phyloP scores from a whole-genome alignment of 2,797 vertebrate genomes.

The Coendou prehensilis region DNA sequence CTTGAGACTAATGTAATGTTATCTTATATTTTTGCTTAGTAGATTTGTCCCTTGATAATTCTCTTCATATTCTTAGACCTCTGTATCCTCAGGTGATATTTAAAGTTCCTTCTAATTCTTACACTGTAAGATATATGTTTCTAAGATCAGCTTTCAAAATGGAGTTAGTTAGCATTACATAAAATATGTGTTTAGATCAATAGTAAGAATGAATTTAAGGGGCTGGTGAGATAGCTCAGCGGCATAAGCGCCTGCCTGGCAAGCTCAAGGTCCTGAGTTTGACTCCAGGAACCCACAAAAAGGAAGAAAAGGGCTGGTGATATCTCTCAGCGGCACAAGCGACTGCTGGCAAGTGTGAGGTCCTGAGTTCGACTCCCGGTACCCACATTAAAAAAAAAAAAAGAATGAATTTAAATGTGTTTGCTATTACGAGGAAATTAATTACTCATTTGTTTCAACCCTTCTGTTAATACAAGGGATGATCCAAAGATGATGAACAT shows the following conservation, averaged over 20 bases:
- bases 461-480: background rate
- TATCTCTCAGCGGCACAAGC: too few species aligned
- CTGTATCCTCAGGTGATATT: background rate
- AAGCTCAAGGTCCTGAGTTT: too few species aligned
- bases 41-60: background rate
- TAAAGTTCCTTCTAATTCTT: background rate
- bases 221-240: too few species aligned
- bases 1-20: background rate
- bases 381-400: too few species aligned
- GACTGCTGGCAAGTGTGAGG: too few species aligned
- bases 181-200: background rate
- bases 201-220: background rate
- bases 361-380: too few species aligned
- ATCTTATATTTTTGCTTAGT: background rate
- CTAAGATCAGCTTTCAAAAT: background rate
- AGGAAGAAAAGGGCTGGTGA: too few species aligned
- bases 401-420: conserved; percentile 30
- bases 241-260: too few species aligned
- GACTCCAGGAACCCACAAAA: too few species aligned
- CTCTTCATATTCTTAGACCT: background rate
- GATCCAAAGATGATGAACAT: background rate
- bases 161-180: background rate
- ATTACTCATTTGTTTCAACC: background rate
- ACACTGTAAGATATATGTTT: background rate
- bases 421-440: background rate